Base-by-base conservation (phyloP, 2,888 invertebrate species). In the Calameuta filiformis region DNA sequence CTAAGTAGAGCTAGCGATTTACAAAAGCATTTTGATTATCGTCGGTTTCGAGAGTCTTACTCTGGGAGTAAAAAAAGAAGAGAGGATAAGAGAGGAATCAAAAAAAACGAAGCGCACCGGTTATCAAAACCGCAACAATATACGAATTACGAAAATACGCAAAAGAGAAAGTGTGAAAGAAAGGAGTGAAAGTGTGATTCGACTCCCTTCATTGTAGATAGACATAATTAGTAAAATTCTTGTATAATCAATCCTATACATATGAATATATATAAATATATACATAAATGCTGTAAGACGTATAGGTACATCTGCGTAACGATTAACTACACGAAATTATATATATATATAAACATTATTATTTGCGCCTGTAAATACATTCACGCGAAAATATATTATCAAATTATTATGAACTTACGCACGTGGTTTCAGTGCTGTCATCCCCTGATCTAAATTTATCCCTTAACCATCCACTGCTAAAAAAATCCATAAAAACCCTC, bases 311-410 rank as follows among this genome's bases (percentile, higher is more conserved):
- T 83, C 84, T 84, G 83, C 87, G 89, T 77, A 82, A 81, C 73
- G 79, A 82, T 77, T 82, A 83, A 79, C 81, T 81, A 82, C 79
- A 84, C 86, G 85, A 86, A 82, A 71, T 71, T 56, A 73, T 31
- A 68, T 35, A 69, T 73, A 73, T 78, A 81, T 80, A 83, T 81
- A 81, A 85, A 81, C 80, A 83, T 84, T 82, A 84, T 90, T 89
- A 91, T 91, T 91, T 91, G 90, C 89, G 90, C 89, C 89, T 91
- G 91, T 91, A 91, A 85, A 91, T 91, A 91, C 85, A 89, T 89
- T 87, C 87, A 89, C 90, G 90, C 91, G 88, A 90, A 90, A 91
- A 91, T 91, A 91, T 91, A 91, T 91, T 88, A 89, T 89, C 89
- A 90, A 86, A 91, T 91, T 91, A 91, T 89, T 91, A 91, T 88